phyloP scores from a whole-genome alignment of 2,888 invertebrate species.

The Leucozona laternaria region DNA sequence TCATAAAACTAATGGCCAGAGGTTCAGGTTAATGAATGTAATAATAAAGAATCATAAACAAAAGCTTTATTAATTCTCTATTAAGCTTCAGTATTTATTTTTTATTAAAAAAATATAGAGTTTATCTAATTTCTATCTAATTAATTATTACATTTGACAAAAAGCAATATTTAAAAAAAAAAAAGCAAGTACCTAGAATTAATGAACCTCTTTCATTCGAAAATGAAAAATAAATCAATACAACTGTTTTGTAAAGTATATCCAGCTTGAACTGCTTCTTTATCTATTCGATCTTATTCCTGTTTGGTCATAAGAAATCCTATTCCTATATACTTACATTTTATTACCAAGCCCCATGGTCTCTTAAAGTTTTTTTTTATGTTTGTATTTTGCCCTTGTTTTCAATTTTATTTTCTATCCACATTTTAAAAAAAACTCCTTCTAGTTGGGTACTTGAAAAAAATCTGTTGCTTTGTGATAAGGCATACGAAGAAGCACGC shows the following conservation, averaged over 20 bases:
- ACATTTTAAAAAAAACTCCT: neutral
- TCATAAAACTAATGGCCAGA: no score
- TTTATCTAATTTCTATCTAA: no score
- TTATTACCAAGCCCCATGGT: neutral
- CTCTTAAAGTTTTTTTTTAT: neutral
- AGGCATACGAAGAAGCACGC: neutral
- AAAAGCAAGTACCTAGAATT: no score
- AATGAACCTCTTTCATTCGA: neutral
- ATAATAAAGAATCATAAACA: no score
- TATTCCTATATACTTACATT: neutral
- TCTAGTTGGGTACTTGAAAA: neutral
- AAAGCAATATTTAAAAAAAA: no score
- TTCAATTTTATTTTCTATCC: neutral
- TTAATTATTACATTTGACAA: neutral
- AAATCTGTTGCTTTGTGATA: constrained; percentile 11
- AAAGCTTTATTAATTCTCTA: no score
- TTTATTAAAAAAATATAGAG: no score
- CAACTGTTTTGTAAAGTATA: neutral
- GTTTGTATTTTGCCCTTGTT: neutral
- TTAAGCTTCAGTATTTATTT: no score
- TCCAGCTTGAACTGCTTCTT: neutral
- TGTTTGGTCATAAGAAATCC: neutral
- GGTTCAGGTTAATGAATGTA: no score
- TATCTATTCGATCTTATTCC: neutral
- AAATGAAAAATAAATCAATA: neutral